Evolutionary conservation across 2,888 invertebrate species (phyloP), one percentile per base, ranked within the genome.

Genomic region (Eristalis intricaria): DNA sequence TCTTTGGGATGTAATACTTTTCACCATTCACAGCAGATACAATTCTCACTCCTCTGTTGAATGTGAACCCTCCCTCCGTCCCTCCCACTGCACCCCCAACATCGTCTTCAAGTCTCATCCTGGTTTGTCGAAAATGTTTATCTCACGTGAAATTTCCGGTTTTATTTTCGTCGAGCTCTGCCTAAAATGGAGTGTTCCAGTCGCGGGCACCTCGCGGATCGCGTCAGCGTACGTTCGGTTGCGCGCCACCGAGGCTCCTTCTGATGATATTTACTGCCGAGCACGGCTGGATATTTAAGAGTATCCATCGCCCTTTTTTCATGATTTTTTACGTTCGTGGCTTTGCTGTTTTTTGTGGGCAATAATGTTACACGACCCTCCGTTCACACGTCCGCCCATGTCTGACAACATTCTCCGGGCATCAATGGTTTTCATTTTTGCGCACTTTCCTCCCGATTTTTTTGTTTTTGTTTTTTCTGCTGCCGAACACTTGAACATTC

Each of bases 301-400:
- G 77, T 77, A 61, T 70, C 70, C 56, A 50, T n/a, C 10, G 19
- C 8, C 50, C 40, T 26, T 61, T 15, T 38, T 65, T 38, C 3
- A 29, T 68, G 38, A 19, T 64, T 74, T 58, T 71, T 8, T 58
- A 32, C 15, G 23, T 29, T 73, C 10, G 60, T 43, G 63, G 19
- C 63, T 43, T 50, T 26, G 38, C n/a, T 22, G 3, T 22, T 50
- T 50, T 19, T 43, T 63, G 69, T 22, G 40, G 75, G 63, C 71
- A 76, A 66, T 75, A 79, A 84, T 84, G 69, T 80, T 75, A 76
- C 75, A 71, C 75, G 40, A 66, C 75, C 50, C 63, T 61, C 26
- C 68, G 29, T 81, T 85, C 50, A 70, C 73, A 74, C 81, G 50
- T 85, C 74, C 81, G 77, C 60, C 82, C 50, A 77, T 86, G 81